These are phyloP conservation scores for Helicoverpa armigera DNA, from an alignment of 1,140 invertebrate genomes.

Conservation along the genomic window DNA sequence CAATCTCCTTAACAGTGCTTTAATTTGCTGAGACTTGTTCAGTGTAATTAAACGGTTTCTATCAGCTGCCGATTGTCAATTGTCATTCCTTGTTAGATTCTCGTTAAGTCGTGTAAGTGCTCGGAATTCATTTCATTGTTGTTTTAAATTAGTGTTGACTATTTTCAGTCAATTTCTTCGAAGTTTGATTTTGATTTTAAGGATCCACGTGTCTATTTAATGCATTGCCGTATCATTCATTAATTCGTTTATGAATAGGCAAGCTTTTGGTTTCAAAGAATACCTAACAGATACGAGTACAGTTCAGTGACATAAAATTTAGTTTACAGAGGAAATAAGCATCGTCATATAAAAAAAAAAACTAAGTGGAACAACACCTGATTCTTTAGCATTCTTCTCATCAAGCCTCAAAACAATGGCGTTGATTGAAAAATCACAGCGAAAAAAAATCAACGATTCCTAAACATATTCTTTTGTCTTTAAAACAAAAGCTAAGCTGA, in stretches of 20 bases:
- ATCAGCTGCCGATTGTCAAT: constrained; percentile 26
- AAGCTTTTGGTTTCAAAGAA: too few relatives aligned
- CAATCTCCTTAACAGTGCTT: constrained; percentile 47
- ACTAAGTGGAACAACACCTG: background rate
- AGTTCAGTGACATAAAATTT: too few relatives aligned
- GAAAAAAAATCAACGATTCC: constrained; percentile 41
- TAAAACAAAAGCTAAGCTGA: constrained; percentile 53
- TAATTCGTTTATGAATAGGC: too few relatives aligned
- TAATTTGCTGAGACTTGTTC: constrained; percentile 47
- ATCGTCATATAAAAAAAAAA: too few relatives aligned
- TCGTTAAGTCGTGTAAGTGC: constrained; percentile 9
- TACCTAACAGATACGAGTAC: too few relatives aligned
- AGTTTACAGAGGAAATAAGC: too few relatives aligned
- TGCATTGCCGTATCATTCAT: too few relatives aligned
- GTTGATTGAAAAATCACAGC: constrained; percentile 16
- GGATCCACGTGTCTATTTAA: too few relatives aligned
- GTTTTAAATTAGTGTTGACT: constrained; percentile 26
- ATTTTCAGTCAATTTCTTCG: background rate
- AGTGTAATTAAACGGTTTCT: constrained; percentile 49
- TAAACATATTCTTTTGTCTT: constrained; percentile 50
- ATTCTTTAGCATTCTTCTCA: background rate
- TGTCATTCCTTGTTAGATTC: constrained; percentile 24
- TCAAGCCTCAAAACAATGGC: background rate
- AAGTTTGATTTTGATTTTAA: background rate
- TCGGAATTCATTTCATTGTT: constrained; percentile 29